A percentile compares a stretch with the other conserved stretches of the same genome.
Conservation (phyloP, 2,888 invertebrate species). For the Philonicus albiceps region DNA sequence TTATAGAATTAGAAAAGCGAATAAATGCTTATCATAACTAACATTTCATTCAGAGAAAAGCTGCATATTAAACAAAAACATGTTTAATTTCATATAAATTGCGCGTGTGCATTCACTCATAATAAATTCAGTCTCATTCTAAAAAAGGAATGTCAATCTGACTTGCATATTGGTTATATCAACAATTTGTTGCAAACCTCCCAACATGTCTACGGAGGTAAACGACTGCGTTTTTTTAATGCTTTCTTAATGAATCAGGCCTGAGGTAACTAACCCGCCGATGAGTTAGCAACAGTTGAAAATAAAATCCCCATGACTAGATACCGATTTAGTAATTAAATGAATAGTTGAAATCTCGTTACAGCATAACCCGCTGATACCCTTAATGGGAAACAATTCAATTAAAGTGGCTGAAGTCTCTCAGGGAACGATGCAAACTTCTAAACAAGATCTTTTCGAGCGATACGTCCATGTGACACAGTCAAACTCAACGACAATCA, state of each 20-base stretch:
- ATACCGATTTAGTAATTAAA: background rate
- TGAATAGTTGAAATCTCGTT: background rate
- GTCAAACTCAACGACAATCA: background rate
- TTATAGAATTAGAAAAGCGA: background rate
- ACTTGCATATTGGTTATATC: background rate
- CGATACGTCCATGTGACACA: background rate
- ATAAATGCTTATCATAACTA: background rate
- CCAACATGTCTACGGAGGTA: background rate
- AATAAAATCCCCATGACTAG: background rate
- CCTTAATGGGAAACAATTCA: background rate
- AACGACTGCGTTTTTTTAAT: background rate
- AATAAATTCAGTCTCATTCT: background rate
- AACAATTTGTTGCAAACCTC: background rate
- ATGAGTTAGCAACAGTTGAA: background rate
- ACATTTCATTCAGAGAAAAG: background rate
- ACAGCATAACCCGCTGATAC: background rate
- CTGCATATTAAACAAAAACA: background rate
- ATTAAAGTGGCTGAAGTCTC: background rate
- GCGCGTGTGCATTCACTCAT: background rate
- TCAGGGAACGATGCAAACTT: background rate
- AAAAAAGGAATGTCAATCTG: background rate
- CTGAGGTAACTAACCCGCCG: background rate
- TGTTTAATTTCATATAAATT: background rate
- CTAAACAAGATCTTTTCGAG: background rate
- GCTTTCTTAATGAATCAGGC: background rate